Base-by-base conservation (phyloP, 2,797 vertebrate genomes). In the Masticophis lateralis region DNA sequence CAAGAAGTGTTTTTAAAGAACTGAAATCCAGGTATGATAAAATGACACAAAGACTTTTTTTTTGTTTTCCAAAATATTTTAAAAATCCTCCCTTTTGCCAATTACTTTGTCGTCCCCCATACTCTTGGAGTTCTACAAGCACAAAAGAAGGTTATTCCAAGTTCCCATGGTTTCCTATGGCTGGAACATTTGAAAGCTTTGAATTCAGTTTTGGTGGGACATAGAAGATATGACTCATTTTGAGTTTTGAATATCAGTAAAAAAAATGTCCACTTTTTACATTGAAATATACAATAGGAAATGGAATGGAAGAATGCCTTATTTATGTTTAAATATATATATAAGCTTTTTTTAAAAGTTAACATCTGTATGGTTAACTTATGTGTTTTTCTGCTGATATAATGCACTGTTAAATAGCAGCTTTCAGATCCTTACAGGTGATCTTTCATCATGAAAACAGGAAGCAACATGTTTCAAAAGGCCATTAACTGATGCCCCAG, bases 321-420 rank as follows among this genome's bases (percentile, higher is more conserved):
- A 0, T 87, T 87, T 0, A 56, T 32, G 32, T 32, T 43, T 27
- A 59, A 59, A n/a, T 32, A 88, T 20, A 55, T 37, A 37, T 25
- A 89, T 74, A n/a, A 55, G 37, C n/a, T 53, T 69, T 55, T 74
- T 55, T 11, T 6, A 57, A 43, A 92, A 18, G 3, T 55, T 57
- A 91, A 55, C 90, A 91, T 83, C 87, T 93, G 16, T 56, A 88
- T 86, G 25, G 0, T 93, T 47, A 61, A 53, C 12, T 16, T 90
- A 12, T 79, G 6, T 56, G 94, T 95, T n/a, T 94, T 88, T 93
- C 59, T 88, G 27, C 92, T 95, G 93, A 91, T 92, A 91, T 16
- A 95, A 32, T 43, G 56, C 90, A 43, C 57, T 86, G 69, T 86
- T 86, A 74, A 91, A 16, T 27, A 86, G 61, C 57, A 92, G 60